Evolutionary conservation across 92 coral and sea anemone species (phyloP).

Genomic region (Meandrina meandrites): DNA sequence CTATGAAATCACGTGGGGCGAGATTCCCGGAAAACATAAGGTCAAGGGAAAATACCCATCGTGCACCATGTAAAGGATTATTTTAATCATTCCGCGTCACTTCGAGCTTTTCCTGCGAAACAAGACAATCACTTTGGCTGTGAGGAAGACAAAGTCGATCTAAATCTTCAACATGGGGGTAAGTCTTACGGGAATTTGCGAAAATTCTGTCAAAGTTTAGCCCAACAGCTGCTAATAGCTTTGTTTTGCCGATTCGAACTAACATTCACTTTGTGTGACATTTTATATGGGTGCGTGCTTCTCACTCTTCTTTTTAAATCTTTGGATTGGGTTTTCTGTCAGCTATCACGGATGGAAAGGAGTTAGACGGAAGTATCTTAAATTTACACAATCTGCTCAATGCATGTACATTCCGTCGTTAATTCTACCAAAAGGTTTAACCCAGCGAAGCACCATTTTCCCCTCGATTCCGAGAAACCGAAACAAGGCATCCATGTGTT

Average conservation of each 20-base stretch:
- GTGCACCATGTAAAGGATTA: neutral
- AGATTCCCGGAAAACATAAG: slow-evolving; percentile 15
- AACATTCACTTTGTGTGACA: neutral
- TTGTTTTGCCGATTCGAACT: neutral
- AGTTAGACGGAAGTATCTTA: neutral
- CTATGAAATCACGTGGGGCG: neutral
- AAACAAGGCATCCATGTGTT: neutral
- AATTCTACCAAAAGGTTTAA: neutral
- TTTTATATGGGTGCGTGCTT: neutral
- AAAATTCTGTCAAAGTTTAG: neutral
- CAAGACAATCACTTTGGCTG: neutral
- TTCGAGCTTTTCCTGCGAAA: neutral
- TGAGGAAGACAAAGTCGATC: neutral
- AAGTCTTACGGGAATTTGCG: neutral
- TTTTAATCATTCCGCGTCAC: neutral
- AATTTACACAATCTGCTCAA: neutral
- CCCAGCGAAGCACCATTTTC: neutral
- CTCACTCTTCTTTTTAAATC: neutral
- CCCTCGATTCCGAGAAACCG: slow-evolving; percentile 8
- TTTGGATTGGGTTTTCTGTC: neutral
- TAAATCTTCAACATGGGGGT: slow-evolving; percentile 12
- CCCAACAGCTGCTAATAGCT: neutral
- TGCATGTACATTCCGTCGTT: neutral
- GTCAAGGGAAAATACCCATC: slow-evolving; percentile 23
- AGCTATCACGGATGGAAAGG: neutral